A percentile compares a stretch with the other conserved stretches of the same genome.
Evolutionary conservation across 2,888 invertebrate species (phyloP).

Genomic region (Dysmachus trigonus): DNA sequence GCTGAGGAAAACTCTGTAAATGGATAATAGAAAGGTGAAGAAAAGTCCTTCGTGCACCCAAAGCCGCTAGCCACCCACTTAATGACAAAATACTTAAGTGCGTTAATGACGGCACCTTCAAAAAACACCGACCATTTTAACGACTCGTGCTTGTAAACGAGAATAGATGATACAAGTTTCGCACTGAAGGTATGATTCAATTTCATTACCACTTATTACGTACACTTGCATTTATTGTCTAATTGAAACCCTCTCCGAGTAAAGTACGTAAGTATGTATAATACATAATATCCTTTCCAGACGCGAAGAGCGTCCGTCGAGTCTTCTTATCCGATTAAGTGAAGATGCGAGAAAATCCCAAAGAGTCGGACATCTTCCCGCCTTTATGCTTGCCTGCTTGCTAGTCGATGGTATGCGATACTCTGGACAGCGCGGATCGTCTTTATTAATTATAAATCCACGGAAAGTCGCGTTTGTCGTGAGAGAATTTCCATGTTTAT

Average conservation of each 20-base stretch:
- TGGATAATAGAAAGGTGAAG: background rate
- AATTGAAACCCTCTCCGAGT: background rate
- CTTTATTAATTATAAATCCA: constrained; percentile 33
- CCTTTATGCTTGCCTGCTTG: background rate
- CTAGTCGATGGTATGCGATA: background rate
- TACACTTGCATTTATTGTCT: background rate
- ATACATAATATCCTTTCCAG: background rate
- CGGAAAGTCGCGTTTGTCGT: constrained; percentile 19
- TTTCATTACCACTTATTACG: background rate
- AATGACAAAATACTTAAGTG: background rate
- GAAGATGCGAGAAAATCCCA: background rate
- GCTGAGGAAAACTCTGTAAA: background rate
- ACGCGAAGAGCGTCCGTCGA: background rate
- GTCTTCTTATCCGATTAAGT: background rate
- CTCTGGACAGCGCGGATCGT: background rate
- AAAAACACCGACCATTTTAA: background rate
- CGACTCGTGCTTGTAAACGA: background rate
- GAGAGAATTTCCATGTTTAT: constrained; percentile 34
- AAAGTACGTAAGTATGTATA: background rate
- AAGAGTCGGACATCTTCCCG: background rate
- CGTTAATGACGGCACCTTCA: background rate
- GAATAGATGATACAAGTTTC: background rate
- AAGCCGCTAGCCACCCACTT: background rate
- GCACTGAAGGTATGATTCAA: background rate
- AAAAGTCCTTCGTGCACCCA: background rate